Evolutionary conservation across 2,113 vertebrate genomes (phyloP).

Genomic region (Anolis sagrei): DNA sequence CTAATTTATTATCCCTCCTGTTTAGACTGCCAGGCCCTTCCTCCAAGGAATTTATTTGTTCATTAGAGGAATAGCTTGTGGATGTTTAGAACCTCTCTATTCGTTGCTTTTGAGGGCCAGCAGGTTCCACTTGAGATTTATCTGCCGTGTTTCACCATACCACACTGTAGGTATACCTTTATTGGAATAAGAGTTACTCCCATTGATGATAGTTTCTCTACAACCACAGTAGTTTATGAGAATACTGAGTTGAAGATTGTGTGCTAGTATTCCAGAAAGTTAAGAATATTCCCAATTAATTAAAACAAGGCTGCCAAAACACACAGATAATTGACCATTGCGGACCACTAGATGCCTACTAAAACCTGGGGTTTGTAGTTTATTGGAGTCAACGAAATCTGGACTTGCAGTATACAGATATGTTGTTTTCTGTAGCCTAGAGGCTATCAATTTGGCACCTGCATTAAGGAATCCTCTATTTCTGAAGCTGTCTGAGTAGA

Average conservation of each 20-base stretch:
- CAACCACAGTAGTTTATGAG: not conserved
- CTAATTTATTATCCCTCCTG: not conserved
- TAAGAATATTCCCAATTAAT: not conserved
- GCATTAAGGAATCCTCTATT: not conserved
- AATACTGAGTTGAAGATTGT: not conserved
- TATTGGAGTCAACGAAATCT: not conserved
- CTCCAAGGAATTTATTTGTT: not conserved
- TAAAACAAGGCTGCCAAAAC: not conserved
- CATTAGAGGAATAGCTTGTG: not conserved
- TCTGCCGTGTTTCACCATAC: not conserved
- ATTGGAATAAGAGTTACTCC: not conserved
- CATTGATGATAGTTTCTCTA: not conserved
- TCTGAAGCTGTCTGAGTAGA: constrained; percentile 7
- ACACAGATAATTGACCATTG: not conserved
- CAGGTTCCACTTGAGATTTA: not conserved
- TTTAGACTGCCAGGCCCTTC: not conserved
- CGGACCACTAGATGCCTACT: not conserved
- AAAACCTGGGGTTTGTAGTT: constrained; percentile 1
- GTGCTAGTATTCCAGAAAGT: not conserved
- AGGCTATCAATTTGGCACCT: constrained; percentile 16
- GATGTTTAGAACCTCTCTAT: not conserved
- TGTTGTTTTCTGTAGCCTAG: not conserved
- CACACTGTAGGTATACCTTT: not conserved
- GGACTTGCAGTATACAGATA: not conserved
- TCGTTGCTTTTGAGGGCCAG: not conserved